These are phyloP conservation scores for Tachuris rubrigastra DNA, from an alignment of 2,113 vertebrate species.

Conservation along the genomic window DNA sequence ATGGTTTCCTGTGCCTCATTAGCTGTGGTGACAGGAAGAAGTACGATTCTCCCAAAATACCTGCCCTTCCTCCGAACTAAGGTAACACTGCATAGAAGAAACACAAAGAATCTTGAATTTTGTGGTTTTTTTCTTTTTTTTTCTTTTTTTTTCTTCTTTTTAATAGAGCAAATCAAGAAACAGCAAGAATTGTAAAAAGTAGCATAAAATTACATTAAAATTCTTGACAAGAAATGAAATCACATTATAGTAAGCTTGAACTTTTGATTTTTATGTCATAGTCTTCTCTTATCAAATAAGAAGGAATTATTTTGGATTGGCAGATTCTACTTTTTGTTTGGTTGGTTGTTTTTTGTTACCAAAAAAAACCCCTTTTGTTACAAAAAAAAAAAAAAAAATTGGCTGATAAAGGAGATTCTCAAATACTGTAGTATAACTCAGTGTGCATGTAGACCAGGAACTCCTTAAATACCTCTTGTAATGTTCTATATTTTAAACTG, in stretches of 20 bases:
- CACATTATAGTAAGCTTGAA: not conserved
- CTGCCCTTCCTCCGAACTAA: slow-evolving; percentile 71
- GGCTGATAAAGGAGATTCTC: not conserved
- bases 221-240: not conserved
- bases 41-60: slow-evolving; percentile 72
- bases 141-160: not conserved
- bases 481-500: not conserved
- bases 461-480: not conserved
- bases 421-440: not conserved
- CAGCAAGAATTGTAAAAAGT: not conserved
- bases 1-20: slow-evolving; percentile 85
- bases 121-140: not conserved
- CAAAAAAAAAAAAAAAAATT: not conserved
- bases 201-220: slow-evolving; percentile 4
- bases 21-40: slow-evolving; percentile 82
- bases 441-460: not conserved
- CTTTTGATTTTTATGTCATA: not conserved
- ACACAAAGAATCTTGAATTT: slow-evolving; percentile 29
- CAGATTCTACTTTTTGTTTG: not conserved
- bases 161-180: not conserved
- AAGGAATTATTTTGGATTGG: not conserved
- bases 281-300: not conserved
- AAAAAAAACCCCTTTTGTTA: not conserved
- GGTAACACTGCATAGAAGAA: slow-evolving; percentile 60
- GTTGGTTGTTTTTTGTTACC: not conserved